phyloP scores from a whole-genome alignment of 2,113 vertebrate species.

The Pipra filicauda region DNA sequence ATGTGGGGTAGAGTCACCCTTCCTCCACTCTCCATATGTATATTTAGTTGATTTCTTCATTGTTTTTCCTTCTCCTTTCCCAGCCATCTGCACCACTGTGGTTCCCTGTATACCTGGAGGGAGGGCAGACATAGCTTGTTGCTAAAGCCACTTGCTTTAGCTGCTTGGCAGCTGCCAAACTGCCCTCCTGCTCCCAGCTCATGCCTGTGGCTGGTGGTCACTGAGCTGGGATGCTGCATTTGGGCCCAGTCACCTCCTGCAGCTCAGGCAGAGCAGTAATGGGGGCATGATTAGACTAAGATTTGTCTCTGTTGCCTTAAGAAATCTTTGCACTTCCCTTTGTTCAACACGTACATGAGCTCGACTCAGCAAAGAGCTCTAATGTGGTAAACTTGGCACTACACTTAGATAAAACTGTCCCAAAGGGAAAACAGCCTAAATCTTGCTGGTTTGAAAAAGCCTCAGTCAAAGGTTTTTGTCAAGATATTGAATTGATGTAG shows the following conservation, averaged over 20 bases:
- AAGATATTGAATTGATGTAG: not conserved
- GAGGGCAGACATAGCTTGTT: not conserved
- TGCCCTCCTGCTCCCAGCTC: not conserved
- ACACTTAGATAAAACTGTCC: not conserved
- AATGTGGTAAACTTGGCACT: not conserved
- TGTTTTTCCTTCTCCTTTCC: not conserved
- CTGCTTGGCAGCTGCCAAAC: not conserved
- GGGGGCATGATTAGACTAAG: not conserved
- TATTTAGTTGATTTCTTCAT: not conserved
- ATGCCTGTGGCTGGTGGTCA: rapidly evolving
- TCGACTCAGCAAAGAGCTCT: not conserved
- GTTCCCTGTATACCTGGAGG: not conserved
- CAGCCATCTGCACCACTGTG: too few relatives aligned
- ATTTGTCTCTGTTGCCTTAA: not conserved
- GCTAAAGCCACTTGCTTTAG: not conserved
- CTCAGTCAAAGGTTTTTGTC: conserved; percentile 18
- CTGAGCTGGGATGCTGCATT: not conserved
- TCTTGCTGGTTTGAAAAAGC: not conserved
- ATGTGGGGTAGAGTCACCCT: not conserved
- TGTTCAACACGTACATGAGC: not conserved
- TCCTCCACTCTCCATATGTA: rapidly evolving
- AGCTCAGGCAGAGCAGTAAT: not conserved
- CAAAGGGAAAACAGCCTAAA: not conserved
- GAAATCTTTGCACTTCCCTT: not conserved
- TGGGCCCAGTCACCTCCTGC: not conserved